Conservation (phyloP, 2,888 invertebrate genomes). For the Acholoe squamosa region DNA sequence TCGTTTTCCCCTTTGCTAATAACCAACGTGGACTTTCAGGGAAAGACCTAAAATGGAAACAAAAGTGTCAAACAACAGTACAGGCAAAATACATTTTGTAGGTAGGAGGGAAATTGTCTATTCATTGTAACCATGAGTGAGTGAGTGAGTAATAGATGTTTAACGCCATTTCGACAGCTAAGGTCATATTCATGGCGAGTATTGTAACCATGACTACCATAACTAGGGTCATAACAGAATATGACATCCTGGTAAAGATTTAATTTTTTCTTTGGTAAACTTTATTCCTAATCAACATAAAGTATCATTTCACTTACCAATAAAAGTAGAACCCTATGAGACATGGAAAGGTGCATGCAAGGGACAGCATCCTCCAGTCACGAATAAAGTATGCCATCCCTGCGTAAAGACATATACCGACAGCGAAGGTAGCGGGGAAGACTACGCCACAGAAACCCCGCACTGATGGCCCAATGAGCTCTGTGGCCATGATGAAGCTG, state of each 20-base stretch:
- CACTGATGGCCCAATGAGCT: conserved; percentile 49
- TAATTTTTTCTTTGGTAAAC: not conserved
- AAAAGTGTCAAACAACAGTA: not conserved
- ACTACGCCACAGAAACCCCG: conserved; percentile 57
- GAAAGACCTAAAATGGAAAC: conserved; percentile 59
- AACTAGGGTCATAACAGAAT: not conserved
- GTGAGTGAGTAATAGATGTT: too few relatives aligned
- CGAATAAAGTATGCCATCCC: conserved; percentile 53
- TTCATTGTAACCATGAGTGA: too few relatives aligned
- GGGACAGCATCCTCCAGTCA: conserved; percentile 57
- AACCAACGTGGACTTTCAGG: conserved; percentile 72
- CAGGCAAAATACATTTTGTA: too few relatives aligned
- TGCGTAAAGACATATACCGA: conserved; percentile 39
- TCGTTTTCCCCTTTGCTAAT: conserved; percentile 69
- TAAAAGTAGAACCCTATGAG: conserved; percentile 49
- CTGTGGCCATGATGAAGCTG: conserved; percentile 62
- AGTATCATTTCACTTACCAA: conserved; percentile 51
- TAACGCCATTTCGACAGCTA: too few relatives aligned
- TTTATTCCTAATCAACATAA: not conserved
- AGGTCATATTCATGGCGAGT: too few relatives aligned
- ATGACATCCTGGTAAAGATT: too few relatives aligned
- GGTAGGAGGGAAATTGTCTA: too few relatives aligned
- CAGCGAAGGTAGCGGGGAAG: conserved; percentile 49
- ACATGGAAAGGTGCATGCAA: conserved; percentile 53
- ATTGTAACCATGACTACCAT: not conserved